Percentiles rank a stretch among this genome's conserved stretches.
Conservation (phyloP, 2,888 invertebrate species). For the Synanthedon andrenaeformis region DNA sequence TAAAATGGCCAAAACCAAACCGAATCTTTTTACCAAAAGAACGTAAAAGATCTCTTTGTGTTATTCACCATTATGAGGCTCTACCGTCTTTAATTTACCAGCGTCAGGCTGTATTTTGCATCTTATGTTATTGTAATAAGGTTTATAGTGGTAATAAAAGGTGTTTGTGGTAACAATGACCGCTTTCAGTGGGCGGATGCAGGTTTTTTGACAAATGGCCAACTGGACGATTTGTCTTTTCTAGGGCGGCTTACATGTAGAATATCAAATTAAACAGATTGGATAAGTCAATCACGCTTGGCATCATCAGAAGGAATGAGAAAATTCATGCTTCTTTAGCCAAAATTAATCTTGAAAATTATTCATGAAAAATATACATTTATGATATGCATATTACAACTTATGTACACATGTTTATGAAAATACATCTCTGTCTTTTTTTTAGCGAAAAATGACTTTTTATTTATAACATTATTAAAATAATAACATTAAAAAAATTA, state of each 20-base stretch:
- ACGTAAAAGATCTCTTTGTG: conserved; percentile 25
- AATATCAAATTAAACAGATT: conserved; percentile 14
- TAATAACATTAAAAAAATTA: too few species aligned
- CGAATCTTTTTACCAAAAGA: conserved; percentile 20
- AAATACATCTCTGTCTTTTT: too few species aligned
- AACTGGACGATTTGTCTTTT: conserved; percentile 64
- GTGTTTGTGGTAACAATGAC: conserved; percentile 33
- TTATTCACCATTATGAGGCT: conserved; percentile 25
- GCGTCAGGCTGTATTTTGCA: conserved; percentile 13
- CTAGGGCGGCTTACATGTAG: conserved; percentile 51
- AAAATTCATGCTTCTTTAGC: background rate
- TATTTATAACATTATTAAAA: too few species aligned
- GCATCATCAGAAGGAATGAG: too few species aligned
- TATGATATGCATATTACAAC: too few species aligned
- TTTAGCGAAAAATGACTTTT: too few species aligned
- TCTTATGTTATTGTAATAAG: conserved; percentile 22
- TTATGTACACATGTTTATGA: too few species aligned
- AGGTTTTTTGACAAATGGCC: conserved; percentile 70
- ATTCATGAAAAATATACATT: too few species aligned
- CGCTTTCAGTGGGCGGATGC: conserved; percentile 64
- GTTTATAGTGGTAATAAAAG: conserved; percentile 4
- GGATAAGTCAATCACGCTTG: background rate
- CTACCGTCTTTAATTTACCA: conserved; percentile 8
- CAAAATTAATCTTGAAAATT: background rate
- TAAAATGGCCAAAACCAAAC: conserved; percentile 17